These are phyloP conservation scores for Yponomeuta malinellus DNA, from an alignment of 2,888 invertebrate genomes.

Conservation along the genomic window DNA sequence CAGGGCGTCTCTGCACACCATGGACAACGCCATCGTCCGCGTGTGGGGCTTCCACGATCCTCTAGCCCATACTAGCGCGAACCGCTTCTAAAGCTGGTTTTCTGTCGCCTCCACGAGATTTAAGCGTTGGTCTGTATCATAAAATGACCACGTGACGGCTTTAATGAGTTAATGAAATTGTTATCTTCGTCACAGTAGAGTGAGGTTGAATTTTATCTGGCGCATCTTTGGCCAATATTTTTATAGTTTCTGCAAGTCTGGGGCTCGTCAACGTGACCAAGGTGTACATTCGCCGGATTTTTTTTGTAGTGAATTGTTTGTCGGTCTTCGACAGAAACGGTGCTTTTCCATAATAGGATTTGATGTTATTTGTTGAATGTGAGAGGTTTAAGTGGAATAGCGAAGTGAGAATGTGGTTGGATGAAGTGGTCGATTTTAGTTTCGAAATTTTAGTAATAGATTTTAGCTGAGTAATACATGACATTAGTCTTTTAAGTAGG, in stretches of 20 bases:
- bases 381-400: background rate
- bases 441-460: background rate
- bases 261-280: too few relatives aligned
- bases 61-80: constrained; percentile 61
- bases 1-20: constrained; percentile 62
- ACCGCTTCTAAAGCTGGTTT: constrained; percentile 43
- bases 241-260: too few relatives aligned
- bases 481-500: background rate
- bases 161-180: too few relatives aligned
- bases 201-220: too few relatives aligned
- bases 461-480: background rate
- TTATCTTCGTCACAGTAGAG: too few relatives aligned
- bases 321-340: background rate
- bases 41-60: constrained; percentile 70
- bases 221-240: too few relatives aligned
- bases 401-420: background rate
- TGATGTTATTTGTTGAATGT: background rate
- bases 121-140: background rate
- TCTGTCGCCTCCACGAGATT: background rate
- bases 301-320: background rate
- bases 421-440: background rate
- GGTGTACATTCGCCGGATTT: background rate
- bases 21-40: constrained; percentile 66
- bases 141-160: background rate
- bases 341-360: background rate